Evolutionary conservation across 2,797 vertebrate species (phyloP), one percentile per base, ranked within the genome.

Genomic region (Chiroxiphia lanceolata): DNA sequence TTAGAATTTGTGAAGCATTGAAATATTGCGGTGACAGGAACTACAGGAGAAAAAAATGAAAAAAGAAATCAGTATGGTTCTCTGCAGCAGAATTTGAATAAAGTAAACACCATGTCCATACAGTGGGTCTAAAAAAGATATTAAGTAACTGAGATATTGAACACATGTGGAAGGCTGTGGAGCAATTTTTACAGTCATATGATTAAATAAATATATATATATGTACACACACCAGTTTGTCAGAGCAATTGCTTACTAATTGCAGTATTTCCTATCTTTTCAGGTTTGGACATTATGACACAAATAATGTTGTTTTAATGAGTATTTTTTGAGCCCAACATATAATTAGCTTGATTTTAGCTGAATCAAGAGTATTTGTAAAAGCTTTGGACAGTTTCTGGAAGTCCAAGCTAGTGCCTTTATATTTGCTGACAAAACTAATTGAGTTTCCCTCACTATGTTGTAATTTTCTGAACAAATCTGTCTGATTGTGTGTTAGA

Each of bases 351-450:
- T 50, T 69, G 65, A 57, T 83, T 95, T 90, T 85, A 93, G 78
- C 90, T 92, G 86, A 96, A 84, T 93, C 88, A 48, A 64, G 80
- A 53, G 7, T 63, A 71, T 61, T 80, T 88, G n/a, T 93, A 78
- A 87, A 93, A 90, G 54, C 72, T 91, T 90, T 90, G 68, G 85
- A 93, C 44, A 45, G 34, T 80, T 90, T 87, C 71, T 85, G 69
- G 68, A 94, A 95, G 87, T 80, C 93, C 77, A 94, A 84, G 81
- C 78, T 81, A 87, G 53, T 79, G 83, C 42, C 42, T 89, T 91
- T 87, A 47, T 50, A 83, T 83, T 91, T 94, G 78, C 93, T 97
- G 94, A 94, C 88, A 94, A 67, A 94, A 76, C 48, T 89, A 84
- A 94, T 89, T 90, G 88, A 75, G 50, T 68, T 94, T 89, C 75